Conservation (phyloP, 2,888 invertebrate genomes). For the Isotomurus palustris region DNA sequence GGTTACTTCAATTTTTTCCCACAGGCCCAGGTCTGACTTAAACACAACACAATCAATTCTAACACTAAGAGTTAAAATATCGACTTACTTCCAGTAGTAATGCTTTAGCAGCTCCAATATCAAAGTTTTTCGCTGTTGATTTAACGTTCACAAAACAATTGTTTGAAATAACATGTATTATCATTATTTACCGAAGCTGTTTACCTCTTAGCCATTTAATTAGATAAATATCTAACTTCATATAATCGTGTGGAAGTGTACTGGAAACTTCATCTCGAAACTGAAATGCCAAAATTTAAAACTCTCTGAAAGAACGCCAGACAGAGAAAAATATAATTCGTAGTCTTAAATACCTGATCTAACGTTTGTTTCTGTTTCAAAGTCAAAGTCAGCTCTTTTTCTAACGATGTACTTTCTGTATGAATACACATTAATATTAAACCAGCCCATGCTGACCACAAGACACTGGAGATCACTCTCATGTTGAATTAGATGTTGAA, state of each 20-base stretch:
- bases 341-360: not conserved
- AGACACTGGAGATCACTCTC: not conserved
- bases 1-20: too few relatives aligned
- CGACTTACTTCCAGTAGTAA: too few relatives aligned
- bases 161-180: not conserved
- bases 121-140: too few relatives aligned
- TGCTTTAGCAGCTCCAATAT: too few relatives aligned
- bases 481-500: not conserved
- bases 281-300: not conserved
- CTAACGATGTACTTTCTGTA: not conserved
- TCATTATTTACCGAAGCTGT: not conserved
- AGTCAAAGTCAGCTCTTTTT: slow-evolving; percentile 1
- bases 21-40: too few relatives aligned
- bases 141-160: not conserved
- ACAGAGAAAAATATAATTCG: not conserved
- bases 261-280: not conserved
- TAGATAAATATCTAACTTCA: slow-evolving; percentile 7
- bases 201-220: slow-evolving; percentile 7
- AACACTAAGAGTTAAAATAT: too few relatives aligned
- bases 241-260: not conserved
- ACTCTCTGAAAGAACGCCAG: not conserved
- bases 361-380: not conserved
- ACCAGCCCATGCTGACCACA: not conserved
- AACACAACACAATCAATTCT: not conserved
- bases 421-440: too few relatives aligned